Percentiles rank a stretch among this genome's conserved stretches.
These are phyloP conservation scores for Orientallactaga sibirica DNA, from an alignment of 2,797 vertebrate genomes.

Conservation along the genomic window DNA sequence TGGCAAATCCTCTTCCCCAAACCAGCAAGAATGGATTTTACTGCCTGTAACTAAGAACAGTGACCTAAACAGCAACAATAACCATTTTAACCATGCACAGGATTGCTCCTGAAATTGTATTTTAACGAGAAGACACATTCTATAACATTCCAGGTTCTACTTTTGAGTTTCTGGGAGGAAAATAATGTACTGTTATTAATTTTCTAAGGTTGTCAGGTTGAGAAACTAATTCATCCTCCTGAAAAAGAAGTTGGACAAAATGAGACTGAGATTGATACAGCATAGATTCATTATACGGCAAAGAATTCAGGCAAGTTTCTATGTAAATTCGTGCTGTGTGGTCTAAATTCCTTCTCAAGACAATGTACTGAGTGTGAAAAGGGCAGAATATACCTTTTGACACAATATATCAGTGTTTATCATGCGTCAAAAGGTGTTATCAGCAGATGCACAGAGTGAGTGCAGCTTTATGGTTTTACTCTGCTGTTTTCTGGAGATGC, in stretches of 20 bases:
- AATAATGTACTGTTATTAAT: background rate
- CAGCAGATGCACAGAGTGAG: background rate
- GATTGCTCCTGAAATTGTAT: constrained; percentile 15
- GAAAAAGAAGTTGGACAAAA: background rate
- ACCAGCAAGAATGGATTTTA: background rate
- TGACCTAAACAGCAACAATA: background rate
- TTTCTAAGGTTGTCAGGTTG: background rate
- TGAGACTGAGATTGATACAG: background rate
- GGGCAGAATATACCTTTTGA: background rate
- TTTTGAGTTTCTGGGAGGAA: background rate
- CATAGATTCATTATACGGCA: background rate
- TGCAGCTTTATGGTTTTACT: background rate
- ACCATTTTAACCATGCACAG: background rate
- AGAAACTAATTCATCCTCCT: background rate
- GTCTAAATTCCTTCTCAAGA: background rate
- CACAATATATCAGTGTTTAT: background rate
- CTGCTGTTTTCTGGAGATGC: background rate
- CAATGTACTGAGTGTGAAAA: background rate
- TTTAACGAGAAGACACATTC: background rate
- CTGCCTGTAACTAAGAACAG: background rate
- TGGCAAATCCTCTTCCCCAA: background rate
- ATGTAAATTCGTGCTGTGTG: background rate
- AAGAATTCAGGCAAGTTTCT: background rate
- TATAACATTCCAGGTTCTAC: background rate
- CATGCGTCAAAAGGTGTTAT: background rate